These are phyloP conservation scores for Dicrostonyx torquatus DNA, from an alignment of 2,797 vertebrate genomes.

Conservation along the genomic window DNA sequence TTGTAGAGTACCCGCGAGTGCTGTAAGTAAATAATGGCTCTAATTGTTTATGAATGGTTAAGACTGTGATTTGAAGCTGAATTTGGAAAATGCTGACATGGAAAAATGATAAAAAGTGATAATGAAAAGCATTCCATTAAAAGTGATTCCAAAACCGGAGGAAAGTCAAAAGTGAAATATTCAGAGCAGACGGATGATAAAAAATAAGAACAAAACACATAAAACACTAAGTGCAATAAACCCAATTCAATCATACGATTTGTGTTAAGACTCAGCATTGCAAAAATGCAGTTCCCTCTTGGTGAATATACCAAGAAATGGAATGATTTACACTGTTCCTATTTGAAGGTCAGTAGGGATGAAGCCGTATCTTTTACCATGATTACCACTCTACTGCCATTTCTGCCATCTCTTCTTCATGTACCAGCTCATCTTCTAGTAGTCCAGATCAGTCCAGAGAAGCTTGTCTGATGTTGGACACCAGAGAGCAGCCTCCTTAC, in stretches of 20 bases:
- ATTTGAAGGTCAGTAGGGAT: neutral
- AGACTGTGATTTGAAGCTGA: slow-evolving; percentile 40
- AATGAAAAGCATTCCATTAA: slow-evolving; percentile 51
- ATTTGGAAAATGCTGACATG: slow-evolving; percentile 47
- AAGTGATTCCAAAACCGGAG: slow-evolving; percentile 7
- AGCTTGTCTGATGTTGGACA: neutral
- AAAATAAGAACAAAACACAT: neutral
- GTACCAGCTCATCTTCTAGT: neutral
- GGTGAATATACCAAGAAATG: neutral
- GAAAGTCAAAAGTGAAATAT: slow-evolving; percentile 36
- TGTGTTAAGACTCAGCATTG: neutral
- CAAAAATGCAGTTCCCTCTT: neutral
- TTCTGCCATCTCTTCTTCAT: neutral
- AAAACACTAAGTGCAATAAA: neutral
- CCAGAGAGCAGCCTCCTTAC: too few relatives aligned
- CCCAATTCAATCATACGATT: neutral
- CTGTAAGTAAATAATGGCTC: slow-evolving; percentile 7
- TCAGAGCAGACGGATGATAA: neutral
- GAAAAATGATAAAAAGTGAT: slow-evolving; percentile 34
- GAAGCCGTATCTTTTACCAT: neutral
- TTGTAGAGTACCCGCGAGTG: neutral
- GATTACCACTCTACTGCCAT: neutral
- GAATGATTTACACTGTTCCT: neutral
- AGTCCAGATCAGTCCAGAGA: neutral
- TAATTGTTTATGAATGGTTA: slow-evolving; percentile 51